These are phyloP conservation scores for Eudyptes chrysolophus DNA, from an alignment of 2,113 vertebrate species.

Conservation along the genomic window DNA sequence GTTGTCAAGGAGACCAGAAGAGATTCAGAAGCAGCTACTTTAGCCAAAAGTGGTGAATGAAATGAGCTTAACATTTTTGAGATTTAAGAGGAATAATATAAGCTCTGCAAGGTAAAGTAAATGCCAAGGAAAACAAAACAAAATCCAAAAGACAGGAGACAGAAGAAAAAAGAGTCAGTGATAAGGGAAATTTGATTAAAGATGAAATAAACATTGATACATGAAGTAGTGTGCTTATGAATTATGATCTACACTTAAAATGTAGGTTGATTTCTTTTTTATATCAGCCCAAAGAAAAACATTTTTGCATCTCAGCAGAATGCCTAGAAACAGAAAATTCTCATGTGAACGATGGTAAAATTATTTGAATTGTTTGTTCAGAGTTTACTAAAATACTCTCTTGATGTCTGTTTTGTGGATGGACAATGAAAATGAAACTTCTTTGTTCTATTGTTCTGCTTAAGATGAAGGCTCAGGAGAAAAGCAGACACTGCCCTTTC, in stretches of 20 bases:
- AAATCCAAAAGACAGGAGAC: not conserved
- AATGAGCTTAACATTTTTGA: not conserved
- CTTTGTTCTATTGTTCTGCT: not conserved
- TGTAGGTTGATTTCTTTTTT: not conserved
- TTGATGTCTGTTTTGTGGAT: not conserved
- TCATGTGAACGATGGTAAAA: rapidly evolving
- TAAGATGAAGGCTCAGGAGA: not conserved
- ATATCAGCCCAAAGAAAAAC: not conserved
- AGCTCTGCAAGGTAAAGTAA: not conserved
- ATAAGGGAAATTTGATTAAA: not conserved
- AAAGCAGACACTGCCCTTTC: not conserved
- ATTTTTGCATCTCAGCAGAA: not conserved
- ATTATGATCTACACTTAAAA: not conserved
- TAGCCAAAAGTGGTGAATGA: not conserved
- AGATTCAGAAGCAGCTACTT: not conserved
- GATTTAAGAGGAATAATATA: not conserved
- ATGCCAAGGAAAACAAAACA: not conserved
- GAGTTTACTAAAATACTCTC: not conserved
- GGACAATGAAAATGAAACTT: not conserved
- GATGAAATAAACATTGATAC: not conserved
- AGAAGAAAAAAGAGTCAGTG: not conserved
- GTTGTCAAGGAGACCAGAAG: not conserved
- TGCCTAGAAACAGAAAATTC: not conserved
- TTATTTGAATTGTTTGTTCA: not conserved
- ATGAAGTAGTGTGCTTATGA: not conserved